Evolutionary conservation across 2,113 vertebrate genomes (phyloP).

Genomic region (Fregetta grallaria): DNA sequence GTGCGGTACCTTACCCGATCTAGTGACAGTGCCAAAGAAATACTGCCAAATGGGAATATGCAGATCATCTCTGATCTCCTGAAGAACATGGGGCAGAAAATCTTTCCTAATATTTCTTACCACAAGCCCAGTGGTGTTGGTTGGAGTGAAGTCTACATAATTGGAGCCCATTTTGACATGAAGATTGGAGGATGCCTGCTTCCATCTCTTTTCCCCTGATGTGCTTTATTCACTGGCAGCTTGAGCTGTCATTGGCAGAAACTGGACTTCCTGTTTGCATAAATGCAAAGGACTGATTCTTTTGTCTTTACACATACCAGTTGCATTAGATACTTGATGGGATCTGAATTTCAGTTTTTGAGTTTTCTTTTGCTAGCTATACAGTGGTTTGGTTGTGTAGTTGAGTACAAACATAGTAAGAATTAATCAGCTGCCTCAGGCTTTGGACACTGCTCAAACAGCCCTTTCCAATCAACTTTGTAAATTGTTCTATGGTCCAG

Average conservation of each 20-base stretch:
- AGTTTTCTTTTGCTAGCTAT: not conserved
- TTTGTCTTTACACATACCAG: not conserved
- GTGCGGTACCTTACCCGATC: not conserved
- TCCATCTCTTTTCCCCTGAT: not conserved
- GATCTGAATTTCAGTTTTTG: not conserved
- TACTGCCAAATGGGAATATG: not conserved
- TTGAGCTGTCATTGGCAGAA: not conserved
- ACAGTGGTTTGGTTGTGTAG: not conserved
- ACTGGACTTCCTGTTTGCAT: not conserved
- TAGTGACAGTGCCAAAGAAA: not conserved
- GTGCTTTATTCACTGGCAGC: not conserved
- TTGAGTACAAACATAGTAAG: not conserved
- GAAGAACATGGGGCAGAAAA: not conserved
- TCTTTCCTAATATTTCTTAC: not conserved
- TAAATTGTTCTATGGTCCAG: not conserved
- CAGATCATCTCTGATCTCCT: not conserved
- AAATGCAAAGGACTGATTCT: not conserved
- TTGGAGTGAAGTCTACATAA: not conserved
- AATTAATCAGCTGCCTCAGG: not conserved
- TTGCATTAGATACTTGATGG: not conserved
- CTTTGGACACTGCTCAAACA: not conserved
- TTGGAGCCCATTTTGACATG: not conserved
- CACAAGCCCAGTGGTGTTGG: not conserved
- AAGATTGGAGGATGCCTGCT: not conserved
- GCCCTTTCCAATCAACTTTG: not conserved